Percentiles rank a stretch among this genome's conserved stretches.
Evolutionary conservation across 2,797 vertebrate species (phyloP).

Genomic region (Acridotheres tristis): DNA sequence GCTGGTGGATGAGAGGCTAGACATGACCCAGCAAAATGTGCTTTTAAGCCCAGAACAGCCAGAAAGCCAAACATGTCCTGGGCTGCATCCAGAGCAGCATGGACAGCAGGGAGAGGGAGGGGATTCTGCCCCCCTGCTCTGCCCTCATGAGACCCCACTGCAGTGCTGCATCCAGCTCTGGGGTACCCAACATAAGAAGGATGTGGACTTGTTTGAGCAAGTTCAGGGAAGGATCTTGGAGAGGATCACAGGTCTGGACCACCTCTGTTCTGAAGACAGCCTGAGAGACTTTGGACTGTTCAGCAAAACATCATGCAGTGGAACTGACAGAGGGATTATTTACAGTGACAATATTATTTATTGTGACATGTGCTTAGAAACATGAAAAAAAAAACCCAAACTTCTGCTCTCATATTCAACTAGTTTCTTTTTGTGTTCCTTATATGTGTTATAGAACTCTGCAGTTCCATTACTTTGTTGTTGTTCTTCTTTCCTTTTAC

Average conservation of each 20-base stretch:
- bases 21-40: rapidly evolving
- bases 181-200: rapidly evolving
- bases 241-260: background rate
- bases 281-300: background rate
- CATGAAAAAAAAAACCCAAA: background rate
- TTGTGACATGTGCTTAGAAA: background rate
- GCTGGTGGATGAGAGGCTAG: background rate
- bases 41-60: background rate
- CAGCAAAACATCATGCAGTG: background rate
- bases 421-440: background rate
- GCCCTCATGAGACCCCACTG: background rate
- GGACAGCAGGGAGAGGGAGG: background rate
- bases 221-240: background rate
- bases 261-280: background rate
- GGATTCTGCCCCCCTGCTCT: background rate
- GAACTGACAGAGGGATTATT: background rate
- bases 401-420: background rate
- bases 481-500: background rate
- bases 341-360: background rate
- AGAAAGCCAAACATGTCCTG: rapidly evolving
- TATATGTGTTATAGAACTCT: background rate
- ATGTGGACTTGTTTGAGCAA: rapidly evolving
- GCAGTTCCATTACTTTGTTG: background rate
- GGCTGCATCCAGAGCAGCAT: rapidly evolving
- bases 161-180: rapidly evolving